Base-by-base conservation (phyloP, 2,113 vertebrate genomes). In the Accipiter virgatus region DNA sequence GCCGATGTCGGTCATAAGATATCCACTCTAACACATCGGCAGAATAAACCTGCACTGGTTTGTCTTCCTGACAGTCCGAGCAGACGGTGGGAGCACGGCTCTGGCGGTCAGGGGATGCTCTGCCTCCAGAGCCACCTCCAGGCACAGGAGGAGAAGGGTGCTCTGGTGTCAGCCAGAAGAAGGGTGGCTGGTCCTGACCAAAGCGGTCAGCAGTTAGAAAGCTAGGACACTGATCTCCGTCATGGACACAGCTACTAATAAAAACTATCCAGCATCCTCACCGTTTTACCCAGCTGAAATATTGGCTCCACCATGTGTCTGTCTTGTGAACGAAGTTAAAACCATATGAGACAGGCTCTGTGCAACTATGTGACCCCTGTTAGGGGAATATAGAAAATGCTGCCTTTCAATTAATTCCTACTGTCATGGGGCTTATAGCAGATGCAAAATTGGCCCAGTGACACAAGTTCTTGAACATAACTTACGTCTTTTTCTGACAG, bases 201-300 rank as follows among this genome's bases (percentile, higher is more conserved):
- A 65, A 77, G 53, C 0, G 0, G 31, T 27, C 66, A 70, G 27
- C 19, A 80, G 16, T 20, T 7, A 42, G 52, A 59, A 82, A 87
- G 40, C 19, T 25, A 27, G 16, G 66, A 23, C 67, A 38, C 6
- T 53, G 62, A 48, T 16, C 55, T 34, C 34, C 59, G 67, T 19
- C 40, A 18, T 3, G 48, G 36, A 25, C 68, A 58, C 26, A 55
- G 38, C 20, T 47, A 27, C 43, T 40, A 26, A 13, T 6, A 53
- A 42, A 45, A 55, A 62, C 36, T 63, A 42, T 19, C 42, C 50
- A 56, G 11, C 14, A n/a, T 11, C 50, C 22, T 68, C 0, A 0
- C 25, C 11, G 42, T 12, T 73, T 16, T 2, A 58, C 36, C 36
- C 59, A 71, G 3, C 12, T 31, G 52, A 87, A 55, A 2, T 43